A percentile compares a stretch with the other conserved stretches of the same genome.
Evolutionary conservation across 2,888 invertebrate species (phyloP).

Genomic region (Trachelus stipa): DNA sequence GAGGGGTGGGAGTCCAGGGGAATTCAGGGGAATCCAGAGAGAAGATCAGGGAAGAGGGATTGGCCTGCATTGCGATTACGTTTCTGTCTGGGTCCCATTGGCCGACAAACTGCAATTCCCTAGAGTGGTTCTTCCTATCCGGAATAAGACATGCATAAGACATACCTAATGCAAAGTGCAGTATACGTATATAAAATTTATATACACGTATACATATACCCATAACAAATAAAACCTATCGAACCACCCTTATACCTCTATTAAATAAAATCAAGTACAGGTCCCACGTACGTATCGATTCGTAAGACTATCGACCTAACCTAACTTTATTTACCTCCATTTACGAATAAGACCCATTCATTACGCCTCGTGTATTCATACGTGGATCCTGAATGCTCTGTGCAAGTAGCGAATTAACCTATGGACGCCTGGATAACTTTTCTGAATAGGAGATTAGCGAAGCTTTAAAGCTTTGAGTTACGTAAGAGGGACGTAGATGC

Average conservation of each 20-base stretch:
- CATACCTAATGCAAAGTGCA: background rate
- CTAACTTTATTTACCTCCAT: background rate
- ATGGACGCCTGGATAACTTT: slow-evolving; percentile 48
- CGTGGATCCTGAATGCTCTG: slow-evolving; percentile 44
- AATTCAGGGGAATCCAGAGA: slow-evolving; percentile 17
- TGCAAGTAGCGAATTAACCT: slow-evolving; percentile 53
- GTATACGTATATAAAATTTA: background rate
- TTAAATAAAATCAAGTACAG: background rate
- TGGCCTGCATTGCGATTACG: slow-evolving; percentile 61
- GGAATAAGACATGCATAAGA: background rate
- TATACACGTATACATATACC: too few species aligned
- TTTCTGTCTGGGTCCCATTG: slow-evolving; percentile 57
- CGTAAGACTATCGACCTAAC: background rate
- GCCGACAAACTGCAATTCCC: slow-evolving; percentile 51
- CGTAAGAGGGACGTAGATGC: slow-evolving; percentile 27
- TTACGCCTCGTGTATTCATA: slow-evolving; percentile 41
- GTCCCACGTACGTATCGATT: background rate
- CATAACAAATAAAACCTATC: background rate
- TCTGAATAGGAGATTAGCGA: slow-evolving; percentile 50
- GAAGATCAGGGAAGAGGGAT: slow-evolving; percentile 29
- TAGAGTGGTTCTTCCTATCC: background rate
- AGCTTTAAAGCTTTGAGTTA: slow-evolving; percentile 10
- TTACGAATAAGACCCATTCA: slow-evolving; percentile 37
- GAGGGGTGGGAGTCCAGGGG: slow-evolving; percentile 11
- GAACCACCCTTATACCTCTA: background rate